These are phyloP conservation scores for Lysiphlebus fabarum DNA, from an alignment of 1,140 invertebrate genomes.

Conservation along the genomic window DNA sequence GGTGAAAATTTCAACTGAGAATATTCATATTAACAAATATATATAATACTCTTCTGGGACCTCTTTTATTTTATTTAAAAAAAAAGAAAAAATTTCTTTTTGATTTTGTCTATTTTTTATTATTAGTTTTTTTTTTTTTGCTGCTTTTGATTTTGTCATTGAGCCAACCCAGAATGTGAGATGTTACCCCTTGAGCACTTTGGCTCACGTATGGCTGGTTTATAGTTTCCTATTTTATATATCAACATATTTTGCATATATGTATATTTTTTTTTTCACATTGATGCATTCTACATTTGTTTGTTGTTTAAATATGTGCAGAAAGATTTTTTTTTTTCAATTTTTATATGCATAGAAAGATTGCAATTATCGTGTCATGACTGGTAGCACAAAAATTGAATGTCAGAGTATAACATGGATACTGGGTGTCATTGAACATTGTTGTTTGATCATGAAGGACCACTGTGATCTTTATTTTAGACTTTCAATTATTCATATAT, in stretches of 20 bases:
- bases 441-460: too few species aligned
- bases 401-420: too few species aligned
- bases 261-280: slow-evolving; percentile 31
- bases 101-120: too few species aligned
- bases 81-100: too few species aligned
- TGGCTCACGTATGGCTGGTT: slow-evolving; percentile 6
- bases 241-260: slow-evolving; percentile 2
- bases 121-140: background rate
- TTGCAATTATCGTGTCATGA: too few species aligned
- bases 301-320: background rate
- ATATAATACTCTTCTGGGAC: slow-evolving; percentile 1
- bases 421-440: too few species aligned
- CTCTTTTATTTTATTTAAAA: too few species aligned
- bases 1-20: slow-evolving; percentile 25
- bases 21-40: slow-evolving; percentile 35
- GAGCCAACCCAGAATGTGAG: slow-evolving; percentile 1
- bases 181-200: slow-evolving; percentile 20
- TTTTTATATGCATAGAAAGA: too few species aligned
- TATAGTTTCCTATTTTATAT: background rate
- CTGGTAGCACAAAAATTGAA: too few species aligned
- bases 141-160: background rate
- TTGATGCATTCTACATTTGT: slow-evolving; percentile 9
- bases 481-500: too few species aligned
- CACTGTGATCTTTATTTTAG: too few species aligned
- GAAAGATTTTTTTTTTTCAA: background rate